phyloP scores from a whole-genome alignment of 1,140 invertebrate species.

The Cydia amplana region DNA sequence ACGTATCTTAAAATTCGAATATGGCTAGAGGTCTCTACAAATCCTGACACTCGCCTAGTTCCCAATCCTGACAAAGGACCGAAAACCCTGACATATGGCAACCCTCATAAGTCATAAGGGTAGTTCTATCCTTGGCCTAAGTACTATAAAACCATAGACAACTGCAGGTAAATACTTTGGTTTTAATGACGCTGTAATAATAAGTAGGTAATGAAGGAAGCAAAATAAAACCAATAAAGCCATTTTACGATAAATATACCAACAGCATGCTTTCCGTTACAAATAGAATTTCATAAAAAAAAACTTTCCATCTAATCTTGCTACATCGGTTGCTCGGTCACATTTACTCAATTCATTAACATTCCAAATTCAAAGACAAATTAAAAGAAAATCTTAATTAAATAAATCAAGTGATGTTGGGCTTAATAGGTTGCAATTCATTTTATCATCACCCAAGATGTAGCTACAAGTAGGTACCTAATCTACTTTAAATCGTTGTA shows the following conservation, averaged over 20 bases:
- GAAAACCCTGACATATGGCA: too few species aligned
- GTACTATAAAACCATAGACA: too few species aligned
- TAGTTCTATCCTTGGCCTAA: too few species aligned
- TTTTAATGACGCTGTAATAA: too few species aligned
- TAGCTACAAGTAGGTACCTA: neutral
- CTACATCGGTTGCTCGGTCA: neutral
- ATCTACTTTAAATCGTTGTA: conserved; percentile 14
- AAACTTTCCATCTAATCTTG: conserved; percentile 24
- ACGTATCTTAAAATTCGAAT: too few species aligned
- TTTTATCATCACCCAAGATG: neutral
- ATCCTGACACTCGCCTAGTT: too few species aligned
- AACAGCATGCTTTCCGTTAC: neutral
- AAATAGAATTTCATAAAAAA: neutral
- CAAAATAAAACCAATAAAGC: neutral
- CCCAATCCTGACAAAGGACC: too few species aligned
- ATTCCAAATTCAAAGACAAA: conserved; percentile 22
- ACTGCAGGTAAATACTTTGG: too few species aligned
- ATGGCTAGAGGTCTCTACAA: too few species aligned
- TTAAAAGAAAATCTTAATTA: conserved; percentile 19
- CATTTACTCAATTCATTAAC: conserved; percentile 18
- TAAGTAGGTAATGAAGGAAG: too few species aligned
- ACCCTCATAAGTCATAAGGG: too few species aligned
- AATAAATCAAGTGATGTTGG: conserved; percentile 19
- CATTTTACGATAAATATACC: neutral
- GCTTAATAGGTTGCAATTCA: conserved; percentile 17